Percentiles rank a stretch among this genome's conserved stretches.
Conservation (phyloP, 1,140 invertebrate genomes). For the Aporrectodea caliginosa region DNA sequence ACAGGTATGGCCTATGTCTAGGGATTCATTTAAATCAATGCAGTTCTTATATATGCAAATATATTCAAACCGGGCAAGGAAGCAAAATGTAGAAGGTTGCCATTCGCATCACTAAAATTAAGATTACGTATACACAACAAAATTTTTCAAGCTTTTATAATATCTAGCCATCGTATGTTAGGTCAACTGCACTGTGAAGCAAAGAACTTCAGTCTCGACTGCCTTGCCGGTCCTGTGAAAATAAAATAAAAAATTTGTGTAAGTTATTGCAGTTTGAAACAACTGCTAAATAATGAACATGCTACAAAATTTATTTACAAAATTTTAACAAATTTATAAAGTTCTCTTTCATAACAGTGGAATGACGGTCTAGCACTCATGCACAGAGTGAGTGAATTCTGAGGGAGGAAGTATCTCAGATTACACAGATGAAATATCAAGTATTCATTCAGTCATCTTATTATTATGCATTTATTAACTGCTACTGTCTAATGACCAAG, state of each 20-base stretch:
- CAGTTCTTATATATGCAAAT: not conserved
- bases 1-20: not conserved
- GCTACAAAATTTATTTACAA: no score
- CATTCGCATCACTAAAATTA: not conserved
- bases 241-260: not conserved
- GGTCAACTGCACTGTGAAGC: not conserved
- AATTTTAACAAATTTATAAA: no score
- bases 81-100: not conserved
- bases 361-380: no score
- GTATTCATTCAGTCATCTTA: no score
- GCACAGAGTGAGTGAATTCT: no score
- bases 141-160: slow-evolving; percentile 4
- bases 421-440: no score
- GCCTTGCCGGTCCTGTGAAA: not conserved
- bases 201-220: not conserved
- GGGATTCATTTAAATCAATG: not conserved
- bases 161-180: not conserved
- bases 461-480: no score
- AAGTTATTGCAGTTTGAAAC: no score
- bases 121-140: not conserved
- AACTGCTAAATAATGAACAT: no score
- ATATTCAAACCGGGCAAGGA: not conserved
- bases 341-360: no score
- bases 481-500: no score
- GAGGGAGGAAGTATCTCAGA: no score